A percentile compares a stretch with the other conserved stretches of the same genome.
Evolutionary conservation across 2,113 vertebrate species (phyloP).

Genomic region (Monarcha castaneiventris): DNA sequence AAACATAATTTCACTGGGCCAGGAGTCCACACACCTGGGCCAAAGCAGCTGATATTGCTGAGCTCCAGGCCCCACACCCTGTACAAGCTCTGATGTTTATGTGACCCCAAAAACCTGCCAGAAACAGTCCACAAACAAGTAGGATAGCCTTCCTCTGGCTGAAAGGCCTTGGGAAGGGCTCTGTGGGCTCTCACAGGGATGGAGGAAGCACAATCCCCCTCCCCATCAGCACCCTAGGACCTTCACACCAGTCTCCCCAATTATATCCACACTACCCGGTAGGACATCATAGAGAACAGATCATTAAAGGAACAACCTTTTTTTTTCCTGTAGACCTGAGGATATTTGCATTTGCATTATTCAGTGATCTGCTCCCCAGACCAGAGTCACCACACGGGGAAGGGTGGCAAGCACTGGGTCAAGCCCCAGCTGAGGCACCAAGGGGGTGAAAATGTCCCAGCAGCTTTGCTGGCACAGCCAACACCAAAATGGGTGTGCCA

Average conservation of each 20-base stretch:
- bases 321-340: background rate
- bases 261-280: background rate
- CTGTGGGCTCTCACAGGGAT: background rate
- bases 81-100: background rate
- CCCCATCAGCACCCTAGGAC: background rate
- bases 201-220: background rate
- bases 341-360: background rate
- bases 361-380: background rate
- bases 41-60: accelerated
- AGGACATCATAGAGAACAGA: background rate
- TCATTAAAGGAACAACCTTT: background rate
- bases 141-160: background rate
- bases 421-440: background rate
- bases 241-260: background rate
- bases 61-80: background rate
- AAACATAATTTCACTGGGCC: background rate
- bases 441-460: background rate
- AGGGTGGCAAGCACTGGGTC: background rate
- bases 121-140: background rate
- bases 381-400: background rate
- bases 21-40: background rate
- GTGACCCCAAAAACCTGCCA: background rate
- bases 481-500: background rate
- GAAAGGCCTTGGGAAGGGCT: background rate
- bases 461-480: background rate